Evolutionary conservation across 53 echinoderm and acorn worm species (phyloP).

Genomic region (Paracentrotus lividus): DNA sequence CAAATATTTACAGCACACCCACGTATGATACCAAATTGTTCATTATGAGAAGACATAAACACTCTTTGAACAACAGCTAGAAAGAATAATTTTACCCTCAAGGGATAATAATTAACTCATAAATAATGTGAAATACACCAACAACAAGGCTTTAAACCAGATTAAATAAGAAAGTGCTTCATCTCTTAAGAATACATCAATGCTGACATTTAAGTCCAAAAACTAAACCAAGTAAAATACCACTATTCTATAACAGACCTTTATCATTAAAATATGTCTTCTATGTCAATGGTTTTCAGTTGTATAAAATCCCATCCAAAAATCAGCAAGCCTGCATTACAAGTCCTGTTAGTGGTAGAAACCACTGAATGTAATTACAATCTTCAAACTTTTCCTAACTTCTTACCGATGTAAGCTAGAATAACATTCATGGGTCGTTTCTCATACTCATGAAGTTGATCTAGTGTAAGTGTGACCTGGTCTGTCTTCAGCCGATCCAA

Average conservation of each 20-base stretch:
- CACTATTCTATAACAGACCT: not conserved
- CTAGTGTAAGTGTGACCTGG: conserved; percentile 19
- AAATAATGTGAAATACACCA: not conserved
- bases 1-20: not conserved
- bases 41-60: not conserved
- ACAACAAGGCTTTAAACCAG: not conserved
- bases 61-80: not conserved
- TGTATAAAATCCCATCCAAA: not conserved
- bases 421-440: conserved; percentile 48
- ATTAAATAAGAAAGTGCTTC: not conserved
- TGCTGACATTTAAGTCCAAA: not conserved
- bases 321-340: not conserved
- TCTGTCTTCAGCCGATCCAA: conserved; percentile 67
- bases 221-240: not conserved
- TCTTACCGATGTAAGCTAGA: conserved; percentile 40
- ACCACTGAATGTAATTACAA: not conserved
- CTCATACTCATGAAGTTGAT: conserved; percentile 28
- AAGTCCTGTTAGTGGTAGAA: not conserved
- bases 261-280: not conserved
- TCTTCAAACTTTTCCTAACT: not conserved
- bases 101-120: not conserved
- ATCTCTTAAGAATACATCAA: not conserved
- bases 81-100: not conserved
- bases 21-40: not conserved
- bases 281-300: not conserved